phyloP scores from a whole-genome alignment of 37 sponge, comb jelly and placozoan species.

The Amphimedon queenslandica region DNA sequence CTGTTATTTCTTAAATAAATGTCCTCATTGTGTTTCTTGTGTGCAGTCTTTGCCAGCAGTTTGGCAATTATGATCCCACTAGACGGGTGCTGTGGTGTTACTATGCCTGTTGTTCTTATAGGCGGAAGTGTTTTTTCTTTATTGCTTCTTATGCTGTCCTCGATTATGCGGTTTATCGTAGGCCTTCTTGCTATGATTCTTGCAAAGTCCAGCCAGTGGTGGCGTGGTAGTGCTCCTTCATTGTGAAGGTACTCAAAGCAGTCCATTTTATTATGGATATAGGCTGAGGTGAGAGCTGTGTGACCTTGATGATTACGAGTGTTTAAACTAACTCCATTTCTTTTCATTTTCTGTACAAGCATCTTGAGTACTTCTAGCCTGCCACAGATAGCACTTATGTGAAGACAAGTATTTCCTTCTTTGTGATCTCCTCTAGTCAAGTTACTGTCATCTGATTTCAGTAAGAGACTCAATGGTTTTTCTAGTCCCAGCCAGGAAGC shows the following conservation, averaged over 20 bases:
- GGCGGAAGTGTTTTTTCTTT: too few species aligned
- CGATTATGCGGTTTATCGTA: too few species aligned
- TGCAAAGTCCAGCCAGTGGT: background rate
- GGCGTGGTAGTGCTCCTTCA: slow-evolving; percentile 10
- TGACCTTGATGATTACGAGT: background rate
- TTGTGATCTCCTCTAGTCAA: slow-evolving; percentile 11
- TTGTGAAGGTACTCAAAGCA: background rate
- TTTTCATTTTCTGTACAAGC: background rate
- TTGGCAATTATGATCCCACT: too few species aligned
- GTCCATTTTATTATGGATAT: background rate
- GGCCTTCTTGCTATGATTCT: too few species aligned
- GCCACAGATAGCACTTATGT: slow-evolving; percentile 20
- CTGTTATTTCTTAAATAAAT: too few species aligned
- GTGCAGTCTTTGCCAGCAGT: too few species aligned
- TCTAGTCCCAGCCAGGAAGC: slow-evolving; percentile 1
- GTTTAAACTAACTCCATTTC: background rate
- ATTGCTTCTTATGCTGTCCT: too few species aligned
- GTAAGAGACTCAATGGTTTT: background rate
- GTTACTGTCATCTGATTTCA: slow-evolving; percentile 9
- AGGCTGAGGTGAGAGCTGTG: slow-evolving; percentile 20
- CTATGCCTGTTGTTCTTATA: too few species aligned
- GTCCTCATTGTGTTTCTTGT: too few species aligned
- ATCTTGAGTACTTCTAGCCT: background rate
- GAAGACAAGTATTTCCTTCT: slow-evolving; percentile 33
- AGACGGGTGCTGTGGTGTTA: too few species aligned